A percentile compares a stretch with the other conserved stretches of the same genome.
Conservation (phyloP, 2,797 vertebrate species). For the Sebastes trivittatus region DNA sequence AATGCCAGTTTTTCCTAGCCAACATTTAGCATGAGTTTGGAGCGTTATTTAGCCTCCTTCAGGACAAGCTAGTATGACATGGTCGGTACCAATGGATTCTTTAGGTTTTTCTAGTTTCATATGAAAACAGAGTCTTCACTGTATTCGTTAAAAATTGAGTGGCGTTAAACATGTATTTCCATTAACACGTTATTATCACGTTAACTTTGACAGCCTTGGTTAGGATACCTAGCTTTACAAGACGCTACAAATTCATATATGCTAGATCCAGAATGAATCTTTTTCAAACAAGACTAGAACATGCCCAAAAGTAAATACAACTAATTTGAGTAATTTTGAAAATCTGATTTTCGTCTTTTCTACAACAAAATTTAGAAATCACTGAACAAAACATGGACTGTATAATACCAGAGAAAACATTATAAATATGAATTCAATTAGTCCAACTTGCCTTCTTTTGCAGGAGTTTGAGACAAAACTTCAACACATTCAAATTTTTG, state of each 20-base stretch:
- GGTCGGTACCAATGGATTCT: rapidly evolving
- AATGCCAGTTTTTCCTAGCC: rapidly evolving
- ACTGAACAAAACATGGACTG: too few relatives aligned
- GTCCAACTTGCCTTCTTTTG: not conserved
- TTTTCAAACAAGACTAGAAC: not conserved
- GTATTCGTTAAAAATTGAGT: rapidly evolving
- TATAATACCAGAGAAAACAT: not conserved
- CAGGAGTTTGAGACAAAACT: not conserved
- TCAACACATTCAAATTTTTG: not conserved
- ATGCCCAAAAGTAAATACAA: not conserved
- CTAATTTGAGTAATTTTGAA: not conserved
- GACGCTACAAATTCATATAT: not conserved
- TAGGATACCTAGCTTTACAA: not conserved
- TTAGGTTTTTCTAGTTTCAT: too few relatives aligned
- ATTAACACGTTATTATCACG: too few relatives aligned
- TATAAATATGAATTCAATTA: not conserved
- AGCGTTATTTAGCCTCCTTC: too few relatives aligned
- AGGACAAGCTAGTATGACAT: too few relatives aligned
- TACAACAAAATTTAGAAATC: not conserved
- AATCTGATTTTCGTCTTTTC: not conserved
- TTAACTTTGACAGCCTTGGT: too few relatives aligned
- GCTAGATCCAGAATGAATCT: not conserved
- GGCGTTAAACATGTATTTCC: too few relatives aligned
- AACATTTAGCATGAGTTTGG: rapidly evolving
- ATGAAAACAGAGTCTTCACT: rapidly evolving